Percentiles rank a stretch among this genome's conserved stretches.
These are phyloP conservation scores for Nebria brevicollis DNA, from an alignment of 2,888 invertebrate species.

Conservation along the genomic window DNA sequence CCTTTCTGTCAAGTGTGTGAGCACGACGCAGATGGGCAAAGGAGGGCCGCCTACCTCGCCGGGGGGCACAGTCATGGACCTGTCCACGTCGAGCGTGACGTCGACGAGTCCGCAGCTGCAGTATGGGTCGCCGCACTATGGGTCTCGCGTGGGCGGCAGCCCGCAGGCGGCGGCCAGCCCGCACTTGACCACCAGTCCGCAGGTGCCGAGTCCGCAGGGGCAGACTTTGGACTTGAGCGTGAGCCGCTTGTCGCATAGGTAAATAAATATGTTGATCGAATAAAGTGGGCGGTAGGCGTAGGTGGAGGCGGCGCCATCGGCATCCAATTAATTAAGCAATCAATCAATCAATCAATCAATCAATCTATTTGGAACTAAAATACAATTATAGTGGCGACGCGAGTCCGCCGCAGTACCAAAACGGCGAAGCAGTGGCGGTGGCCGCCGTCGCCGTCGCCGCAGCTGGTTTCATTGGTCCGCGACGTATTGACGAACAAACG, in stretches of 20 bases:
- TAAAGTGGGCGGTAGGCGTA: not conserved
- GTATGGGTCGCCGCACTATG: slow-evolving; percentile 81
- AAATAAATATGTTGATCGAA: slow-evolving; percentile 50
- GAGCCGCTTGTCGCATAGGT: slow-evolving; percentile 88
- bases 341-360: not conserved
- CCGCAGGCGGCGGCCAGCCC: slow-evolving; percentile 89
- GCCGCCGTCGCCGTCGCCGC: slow-evolving; percentile 55
- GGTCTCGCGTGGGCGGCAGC: slow-evolving; percentile 78
- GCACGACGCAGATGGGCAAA: slow-evolving; percentile 73
- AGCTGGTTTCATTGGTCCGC: slow-evolving; percentile 66
- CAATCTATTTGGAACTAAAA: slow-evolving; percentile 8
- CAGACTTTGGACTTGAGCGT: slow-evolving; percentile 91
- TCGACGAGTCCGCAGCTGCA: slow-evolving; percentile 86
- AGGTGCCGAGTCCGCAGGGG: slow-evolving; percentile 91
- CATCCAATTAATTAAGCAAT: too few species aligned
- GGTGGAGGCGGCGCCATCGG: not conserved
- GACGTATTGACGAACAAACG: slow-evolving; percentile 72
- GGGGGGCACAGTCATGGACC: slow-evolving; percentile 84
- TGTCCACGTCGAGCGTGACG: slow-evolving; percentile 86
- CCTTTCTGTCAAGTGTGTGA: slow-evolving; percentile 85
- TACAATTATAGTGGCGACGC: slow-evolving; percentile 64
- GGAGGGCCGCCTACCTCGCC: slow-evolving; percentile 76
- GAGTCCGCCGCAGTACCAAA: slow-evolving; percentile 66
- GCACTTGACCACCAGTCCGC: slow-evolving; percentile 84
- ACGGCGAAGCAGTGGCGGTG: slow-evolving; percentile 65